phyloP scores from a whole-genome alignment of 2,797 vertebrate species.

The Poecile montanus region DNA sequence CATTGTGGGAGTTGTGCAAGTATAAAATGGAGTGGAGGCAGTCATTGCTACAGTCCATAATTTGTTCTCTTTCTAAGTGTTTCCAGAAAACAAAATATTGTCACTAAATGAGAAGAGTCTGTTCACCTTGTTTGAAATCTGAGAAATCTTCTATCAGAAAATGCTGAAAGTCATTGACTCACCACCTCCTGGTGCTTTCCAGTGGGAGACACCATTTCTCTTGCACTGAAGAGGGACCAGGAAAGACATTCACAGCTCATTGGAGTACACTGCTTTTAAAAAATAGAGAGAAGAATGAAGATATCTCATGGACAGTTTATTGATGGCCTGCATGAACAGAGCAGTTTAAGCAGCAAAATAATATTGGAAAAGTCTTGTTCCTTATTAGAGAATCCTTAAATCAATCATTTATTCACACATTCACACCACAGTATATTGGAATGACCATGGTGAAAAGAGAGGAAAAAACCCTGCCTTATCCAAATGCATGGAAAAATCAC shows the following conservation, averaged over 20 bases:
- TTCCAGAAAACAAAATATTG: not conserved
- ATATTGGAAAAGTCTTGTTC: not conserved
- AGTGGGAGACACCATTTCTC: not conserved
- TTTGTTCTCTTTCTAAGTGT: not conserved
- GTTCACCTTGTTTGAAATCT: not conserved
- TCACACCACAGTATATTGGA: not conserved
- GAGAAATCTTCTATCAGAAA: not conserved
- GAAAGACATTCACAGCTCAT: not conserved
- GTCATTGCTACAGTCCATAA: not conserved
- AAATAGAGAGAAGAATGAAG: not conserved
- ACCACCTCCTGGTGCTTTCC: not conserved
- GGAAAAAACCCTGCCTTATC: not conserved
- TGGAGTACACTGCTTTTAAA: not conserved
- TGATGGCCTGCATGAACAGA: not conserved
- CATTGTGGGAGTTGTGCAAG: accelerated
- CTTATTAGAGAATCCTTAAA: not conserved
- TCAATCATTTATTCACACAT: not conserved
- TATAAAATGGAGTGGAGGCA: not conserved
- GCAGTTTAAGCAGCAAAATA: not conserved
- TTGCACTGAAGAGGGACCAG: not conserved
- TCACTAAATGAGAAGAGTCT: not conserved
- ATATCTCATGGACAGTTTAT: not conserved
- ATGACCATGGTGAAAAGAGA: not conserved
- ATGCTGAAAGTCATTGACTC: not conserved
- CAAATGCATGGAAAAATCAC: not conserved